phyloP scores from a whole-genome alignment of 2,888 invertebrate species.

The Beris morrisii region DNA sequence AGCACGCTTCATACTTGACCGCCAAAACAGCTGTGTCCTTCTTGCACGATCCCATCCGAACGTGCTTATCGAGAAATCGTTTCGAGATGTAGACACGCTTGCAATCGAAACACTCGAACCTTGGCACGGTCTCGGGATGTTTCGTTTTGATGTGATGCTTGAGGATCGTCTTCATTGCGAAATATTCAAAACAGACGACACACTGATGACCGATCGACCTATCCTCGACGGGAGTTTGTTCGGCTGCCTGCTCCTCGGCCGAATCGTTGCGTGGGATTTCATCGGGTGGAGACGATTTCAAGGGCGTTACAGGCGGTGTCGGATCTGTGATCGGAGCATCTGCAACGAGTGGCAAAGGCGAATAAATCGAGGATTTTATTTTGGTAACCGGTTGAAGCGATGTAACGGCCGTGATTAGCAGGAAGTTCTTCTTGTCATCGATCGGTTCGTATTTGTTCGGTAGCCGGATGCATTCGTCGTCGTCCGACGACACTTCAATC shows the following conservation, averaged over 20 bases:
- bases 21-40: constrained; percentile 37
- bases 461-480: neutral
- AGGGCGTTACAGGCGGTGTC: no score
- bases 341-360: no score
- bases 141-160: constrained; percentile 52
- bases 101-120: constrained; percentile 54
- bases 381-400: no score
- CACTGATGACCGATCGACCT: constrained; percentile 46
- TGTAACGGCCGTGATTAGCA: neutral
- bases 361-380: no score
- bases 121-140: constrained; percentile 50
- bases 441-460: no score
- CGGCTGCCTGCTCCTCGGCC: no score
- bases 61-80: constrained; percentile 54
- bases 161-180: constrained; percentile 47
- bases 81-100: constrained; percentile 55
- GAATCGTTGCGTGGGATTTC: no score
- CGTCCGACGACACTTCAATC: constrained; percentile 15
- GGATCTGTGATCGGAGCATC: no score
- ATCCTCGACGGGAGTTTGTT: no score
- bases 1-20: neutral
- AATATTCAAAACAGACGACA: constrained; percentile 51
- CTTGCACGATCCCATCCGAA: constrained; percentile 54
- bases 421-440: no score
- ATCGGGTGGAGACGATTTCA: no score